phyloP scores from a whole-genome alignment of 2,113 vertebrate genomes.

The Pollachius pollachius region DNA sequence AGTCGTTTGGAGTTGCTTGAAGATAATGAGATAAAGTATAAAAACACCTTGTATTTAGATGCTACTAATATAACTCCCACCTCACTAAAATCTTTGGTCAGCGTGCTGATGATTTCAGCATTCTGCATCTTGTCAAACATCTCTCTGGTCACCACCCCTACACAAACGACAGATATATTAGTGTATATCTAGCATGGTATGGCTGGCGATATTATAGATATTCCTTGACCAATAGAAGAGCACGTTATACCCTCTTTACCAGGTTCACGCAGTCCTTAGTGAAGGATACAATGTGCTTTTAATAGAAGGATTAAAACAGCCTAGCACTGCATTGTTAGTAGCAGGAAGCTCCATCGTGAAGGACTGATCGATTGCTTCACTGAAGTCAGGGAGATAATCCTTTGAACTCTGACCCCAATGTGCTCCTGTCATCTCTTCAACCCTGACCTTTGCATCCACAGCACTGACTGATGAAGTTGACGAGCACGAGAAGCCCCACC shows the following conservation, averaged over 20 bases:
- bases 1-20: no score
- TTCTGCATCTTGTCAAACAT: conserved; percentile 83
- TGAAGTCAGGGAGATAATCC: conserved; percentile 48
- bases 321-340: conserved; percentile 18
- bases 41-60: neutral
- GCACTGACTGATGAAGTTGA: conserved; percentile 84
- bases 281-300: neutral
- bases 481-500: conserved; percentile 77
- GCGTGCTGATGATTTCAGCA: conserved; percentile 80
- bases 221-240: no score
- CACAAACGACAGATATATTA: conserved; percentile 3
- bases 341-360: conserved; percentile 36
- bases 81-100: conserved; percentile 86
- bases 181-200: no score
- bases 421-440: conserved; percentile 22
- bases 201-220: no score
- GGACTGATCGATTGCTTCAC: conserved; percentile 27
- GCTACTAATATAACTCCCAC: conserved; percentile 49
- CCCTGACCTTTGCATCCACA: conserved; percentile 86
- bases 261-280: neutral
- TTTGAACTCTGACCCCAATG: conserved; percentile 36
- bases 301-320: conserved; percentile 15
- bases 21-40: no score
- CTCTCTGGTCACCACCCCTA: conserved; percentile 77
- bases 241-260: neutral